Percentiles rank a stretch among this genome's conserved stretches.
phyloP scores from a whole-genome alignment of 1,140 invertebrate genomes.

The Chionoecetes opilio region DNA sequence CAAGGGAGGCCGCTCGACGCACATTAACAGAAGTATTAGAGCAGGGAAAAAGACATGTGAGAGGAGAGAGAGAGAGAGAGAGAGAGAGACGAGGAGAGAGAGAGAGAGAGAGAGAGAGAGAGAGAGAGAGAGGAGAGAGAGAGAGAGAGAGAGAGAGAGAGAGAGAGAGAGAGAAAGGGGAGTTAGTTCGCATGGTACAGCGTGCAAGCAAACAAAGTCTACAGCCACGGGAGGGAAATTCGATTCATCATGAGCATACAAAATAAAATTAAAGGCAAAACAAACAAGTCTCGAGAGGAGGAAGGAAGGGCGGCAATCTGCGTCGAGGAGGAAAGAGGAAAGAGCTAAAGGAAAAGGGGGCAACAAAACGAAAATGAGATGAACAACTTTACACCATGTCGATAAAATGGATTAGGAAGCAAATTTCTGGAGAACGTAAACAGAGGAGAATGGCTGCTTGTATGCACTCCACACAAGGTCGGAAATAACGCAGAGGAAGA shows the following conservation, averaged over 20 bases:
- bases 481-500: neutral
- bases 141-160: constrained; percentile 59
- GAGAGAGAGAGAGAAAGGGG: constrained; percentile 51
- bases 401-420: constrained; percentile 27
- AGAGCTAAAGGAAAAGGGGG: neutral
- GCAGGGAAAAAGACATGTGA: neutral
- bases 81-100: neutral
- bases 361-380: neutral
- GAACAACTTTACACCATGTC: neutral
- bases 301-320: neutral
- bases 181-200: neutral
- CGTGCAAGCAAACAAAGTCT: neutral
- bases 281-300: neutral
- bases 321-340: neutral
- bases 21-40: neutral
- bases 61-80: constrained; percentile 37
- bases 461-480: neutral
- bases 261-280: constrained; percentile 33
- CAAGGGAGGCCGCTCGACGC: neutral
- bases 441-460: neutral
- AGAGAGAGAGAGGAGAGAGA: constrained; percentile 33
- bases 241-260: constrained; percentile 15
- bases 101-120: neutral
- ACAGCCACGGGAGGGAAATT: neutral
- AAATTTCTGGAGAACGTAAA: constrained; percentile 22